These are phyloP conservation scores for Cyprinodon variegatus DNA, from an alignment of 2,113 vertebrate species.

Conservation along the genomic window DNA sequence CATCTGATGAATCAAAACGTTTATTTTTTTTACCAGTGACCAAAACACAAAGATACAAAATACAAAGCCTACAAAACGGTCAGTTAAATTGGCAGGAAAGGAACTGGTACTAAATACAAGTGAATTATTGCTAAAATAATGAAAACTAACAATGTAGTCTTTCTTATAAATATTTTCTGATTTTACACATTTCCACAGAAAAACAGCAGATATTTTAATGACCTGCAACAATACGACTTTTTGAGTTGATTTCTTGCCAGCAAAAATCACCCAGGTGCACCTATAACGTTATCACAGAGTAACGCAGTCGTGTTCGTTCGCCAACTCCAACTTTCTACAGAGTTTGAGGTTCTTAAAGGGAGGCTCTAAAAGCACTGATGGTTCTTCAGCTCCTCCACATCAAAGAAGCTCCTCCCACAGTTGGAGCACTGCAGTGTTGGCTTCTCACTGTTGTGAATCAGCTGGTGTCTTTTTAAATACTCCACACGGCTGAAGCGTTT, in stretches of 20 bases:
- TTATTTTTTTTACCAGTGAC: slow-evolving; percentile 56
- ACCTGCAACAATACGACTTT: neutral
- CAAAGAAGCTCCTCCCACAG: slow-evolving; percentile 81
- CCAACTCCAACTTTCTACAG: slow-evolving; percentile 20
- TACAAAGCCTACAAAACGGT: slow-evolving; percentile 41
- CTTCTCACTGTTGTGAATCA: slow-evolving; percentile 77
- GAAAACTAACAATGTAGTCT: slow-evolving; percentile 35
- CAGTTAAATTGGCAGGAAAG: slow-evolving; percentile 31
- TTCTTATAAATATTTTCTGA: slow-evolving; percentile 56
- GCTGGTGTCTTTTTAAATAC: slow-evolving; percentile 85
- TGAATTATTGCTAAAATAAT: slow-evolving; percentile 50
- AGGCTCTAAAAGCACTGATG: slow-evolving; percentile 77
- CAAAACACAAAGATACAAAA: slow-evolving; percentile 72
- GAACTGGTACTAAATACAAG: slow-evolving; percentile 39
- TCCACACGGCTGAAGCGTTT: slow-evolving; percentile 87
- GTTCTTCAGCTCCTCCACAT: slow-evolving; percentile 79
- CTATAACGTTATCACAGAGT: slow-evolving; percentile 13
- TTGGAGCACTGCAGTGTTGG: slow-evolving; percentile 78
- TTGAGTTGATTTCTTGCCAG: neutral
- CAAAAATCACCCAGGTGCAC: slow-evolving; percentile 9
- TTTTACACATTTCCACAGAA: slow-evolving; percentile 24
- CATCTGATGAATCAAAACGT: slow-evolving; percentile 31
- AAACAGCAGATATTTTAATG: neutral
- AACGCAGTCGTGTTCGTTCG: neutral
- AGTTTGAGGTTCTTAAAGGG: neutral